Base-by-base conservation (phyloP, 2,888 invertebrate genomes). In the Heliconius erato region DNA sequence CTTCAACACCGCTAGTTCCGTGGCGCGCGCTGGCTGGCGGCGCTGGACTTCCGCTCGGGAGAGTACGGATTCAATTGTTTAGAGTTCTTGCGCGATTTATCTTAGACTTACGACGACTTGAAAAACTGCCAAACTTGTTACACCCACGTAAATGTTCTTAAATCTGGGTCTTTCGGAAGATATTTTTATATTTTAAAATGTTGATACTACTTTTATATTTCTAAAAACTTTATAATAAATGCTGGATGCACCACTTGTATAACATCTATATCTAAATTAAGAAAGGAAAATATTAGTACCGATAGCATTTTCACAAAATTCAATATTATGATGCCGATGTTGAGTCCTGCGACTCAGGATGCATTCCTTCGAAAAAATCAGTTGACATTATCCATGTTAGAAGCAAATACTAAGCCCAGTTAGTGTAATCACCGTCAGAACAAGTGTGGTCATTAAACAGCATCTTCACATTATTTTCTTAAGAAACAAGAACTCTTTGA, bases 31-130 rank as follows among this genome's bases (percentile, higher is more conserved):
- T 54, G 54, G 54, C 44, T 44, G 44, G 44, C 14, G 54, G 54
- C 6, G 19, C 54, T 54, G 19, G 54, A 2, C 54, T 54, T 19
- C 54, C 74, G 28, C 81, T 69, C 76, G 32, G 23, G 68, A 40
- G 54, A 14, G 28, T 40, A 40, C 65, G 69, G 44, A 65, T 78
- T 77, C 77, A 78, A 81, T 81, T 81, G 81, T 77, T 81, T 77
- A 71, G 76, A 44, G 32, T 71, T 81, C 40, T 77, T n/a, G 28
- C 67, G 71, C 63, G 77, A 81, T 81, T 69, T 81, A 81, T 77
- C 76, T 26, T 28, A 54, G 32, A 26, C 32, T 74, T 40, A 63
- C 67, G 35, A n/a, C 49, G 54, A 40, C 54, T 63, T 28, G 71
- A 44, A 59, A 65, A 77, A 77, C 76, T 26, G 59, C 63, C 59